Evolutionary conservation across 23 tunicate species (phyloP).

Genomic region (Halocynthia roretzi): DNA sequence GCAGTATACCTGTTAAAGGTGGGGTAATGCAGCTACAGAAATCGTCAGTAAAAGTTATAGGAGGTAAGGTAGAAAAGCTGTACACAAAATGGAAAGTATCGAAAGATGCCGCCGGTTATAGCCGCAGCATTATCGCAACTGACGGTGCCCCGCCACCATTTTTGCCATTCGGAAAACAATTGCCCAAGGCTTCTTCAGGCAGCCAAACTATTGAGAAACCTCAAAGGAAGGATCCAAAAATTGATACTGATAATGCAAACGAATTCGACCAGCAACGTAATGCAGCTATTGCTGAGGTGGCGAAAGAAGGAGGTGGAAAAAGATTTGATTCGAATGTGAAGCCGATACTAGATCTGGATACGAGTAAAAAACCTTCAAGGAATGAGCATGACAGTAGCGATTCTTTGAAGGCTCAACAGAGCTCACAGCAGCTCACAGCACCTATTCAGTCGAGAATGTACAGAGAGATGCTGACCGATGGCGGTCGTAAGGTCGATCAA

Average conservation of each 20-base stretch:
- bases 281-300: slow-evolving; percentile 65
- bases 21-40: slow-evolving; percentile 47
- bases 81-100: slow-evolving; percentile 81
- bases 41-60: slow-evolving; percentile 25
- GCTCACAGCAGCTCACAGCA: neutral
- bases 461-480: slow-evolving; percentile 25
- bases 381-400: neutral
- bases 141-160: slow-evolving; percentile 62
- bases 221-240: slow-evolving; percentile 4
- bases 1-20: slow-evolving; percentile 15
- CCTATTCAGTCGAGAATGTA: neutral
- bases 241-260: slow-evolving; percentile 24
- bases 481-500: slow-evolving; percentile 36
- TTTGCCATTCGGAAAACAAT: slow-evolving; percentile 54
- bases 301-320: slow-evolving; percentile 29
- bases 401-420: neutral
- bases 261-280: slow-evolving; percentile 56
- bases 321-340: slow-evolving; percentile 15
- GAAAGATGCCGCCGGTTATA: slow-evolving; percentile 30
- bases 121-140: slow-evolving; percentile 5
- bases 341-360: neutral
- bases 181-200: slow-evolving; percentile 18
- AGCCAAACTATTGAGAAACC: slow-evolving; percentile 18
- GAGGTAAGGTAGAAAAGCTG: slow-evolving; percentile 85
- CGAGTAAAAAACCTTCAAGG: neutral